phyloP scores from a whole-genome alignment of 2,113 vertebrate genomes.

The Platycercus adscitus region DNA sequence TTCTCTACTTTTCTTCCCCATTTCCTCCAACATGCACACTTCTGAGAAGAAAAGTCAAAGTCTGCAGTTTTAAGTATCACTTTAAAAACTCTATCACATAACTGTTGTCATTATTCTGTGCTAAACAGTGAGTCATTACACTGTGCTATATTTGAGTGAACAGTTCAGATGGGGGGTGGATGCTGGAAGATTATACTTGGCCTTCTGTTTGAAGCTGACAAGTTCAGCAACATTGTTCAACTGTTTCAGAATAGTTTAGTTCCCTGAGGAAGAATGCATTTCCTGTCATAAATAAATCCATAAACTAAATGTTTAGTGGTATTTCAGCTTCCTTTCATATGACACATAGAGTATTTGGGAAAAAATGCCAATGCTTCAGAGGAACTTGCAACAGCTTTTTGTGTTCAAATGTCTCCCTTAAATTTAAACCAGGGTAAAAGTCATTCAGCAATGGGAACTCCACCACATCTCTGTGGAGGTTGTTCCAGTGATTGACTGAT shows the following conservation, averaged over 20 bases:
- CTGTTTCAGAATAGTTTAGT: conserved; percentile 27
- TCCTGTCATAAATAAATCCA: conserved; percentile 53
- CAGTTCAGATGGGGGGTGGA: background rate
- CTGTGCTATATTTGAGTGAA: conserved; percentile 15
- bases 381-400: background rate
- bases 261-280: conserved; percentile 48
- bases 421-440: conserved; percentile 16
- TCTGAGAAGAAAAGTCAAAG: conserved; percentile 22
- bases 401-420: background rate
- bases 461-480: background rate
- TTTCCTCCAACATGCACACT: background rate
- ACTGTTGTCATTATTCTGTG: conserved; percentile 3
- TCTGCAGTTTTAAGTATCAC: background rate
- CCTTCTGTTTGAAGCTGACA: conserved; percentile 27
- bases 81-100: background rate
- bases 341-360: background rate
- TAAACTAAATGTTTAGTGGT: conserved; percentile 13
- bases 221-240: conserved; percentile 44
- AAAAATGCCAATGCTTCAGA: background rate
- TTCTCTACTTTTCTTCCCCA: background rate
- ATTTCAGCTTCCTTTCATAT: conserved; percentile 40
- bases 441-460: background rate
- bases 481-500: background rate
- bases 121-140: conserved; percentile 25
- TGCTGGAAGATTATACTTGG: background rate